phyloP scores from a whole-genome alignment of 1,140 invertebrate genomes.

The Drosophila neocordata region DNA sequence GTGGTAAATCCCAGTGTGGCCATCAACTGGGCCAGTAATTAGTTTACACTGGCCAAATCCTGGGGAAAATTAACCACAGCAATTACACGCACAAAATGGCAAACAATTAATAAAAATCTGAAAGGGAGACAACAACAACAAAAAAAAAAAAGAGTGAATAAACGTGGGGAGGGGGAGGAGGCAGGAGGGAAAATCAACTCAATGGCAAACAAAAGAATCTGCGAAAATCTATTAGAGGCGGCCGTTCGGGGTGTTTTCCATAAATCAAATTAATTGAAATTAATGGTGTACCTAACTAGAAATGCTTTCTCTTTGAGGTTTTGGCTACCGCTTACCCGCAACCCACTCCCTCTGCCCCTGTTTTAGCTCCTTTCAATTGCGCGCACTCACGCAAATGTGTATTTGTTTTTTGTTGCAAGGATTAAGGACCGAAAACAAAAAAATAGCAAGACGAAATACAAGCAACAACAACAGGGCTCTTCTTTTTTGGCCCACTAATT shows the following conservation, averaged over 20 bases:
- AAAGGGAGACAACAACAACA: neutral
- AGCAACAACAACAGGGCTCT: slow-evolving; percentile 30
- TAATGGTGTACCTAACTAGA: slow-evolving; percentile 59
- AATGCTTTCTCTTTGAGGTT: slow-evolving; percentile 22
- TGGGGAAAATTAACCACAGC: slow-evolving; percentile 47
- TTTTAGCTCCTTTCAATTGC: slow-evolving; percentile 37
- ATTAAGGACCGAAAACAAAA: slow-evolving; percentile 41
- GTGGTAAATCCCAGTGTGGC: slow-evolving; percentile 30
- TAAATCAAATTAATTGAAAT: slow-evolving; percentile 80
- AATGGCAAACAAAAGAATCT: slow-evolving; percentile 6
- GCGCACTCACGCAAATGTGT: slow-evolving; percentile 50
- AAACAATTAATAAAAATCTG: slow-evolving; percentile 61
- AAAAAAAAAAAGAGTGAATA: slow-evolving; percentile 16
- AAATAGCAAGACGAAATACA: slow-evolving; percentile 8
- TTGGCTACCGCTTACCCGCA: neutral
- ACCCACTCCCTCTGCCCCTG: neutral
- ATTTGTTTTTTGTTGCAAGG: slow-evolving; percentile 22
- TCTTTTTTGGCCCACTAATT: slow-evolving; percentile 57
- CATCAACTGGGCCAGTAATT: slow-evolving; percentile 50
- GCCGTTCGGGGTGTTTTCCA: slow-evolving; percentile 51
- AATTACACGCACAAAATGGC: slow-evolving; percentile 60
- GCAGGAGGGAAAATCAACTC: slow-evolving; percentile 9
- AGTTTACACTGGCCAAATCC: slow-evolving; percentile 48
- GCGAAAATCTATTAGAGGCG: slow-evolving; percentile 51
- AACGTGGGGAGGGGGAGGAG: no score